Percentiles rank a stretch among this genome's conserved stretches.
Conservation (phyloP, 2,113 vertebrate genomes). For the Hippopotamus amphibius region DNA sequence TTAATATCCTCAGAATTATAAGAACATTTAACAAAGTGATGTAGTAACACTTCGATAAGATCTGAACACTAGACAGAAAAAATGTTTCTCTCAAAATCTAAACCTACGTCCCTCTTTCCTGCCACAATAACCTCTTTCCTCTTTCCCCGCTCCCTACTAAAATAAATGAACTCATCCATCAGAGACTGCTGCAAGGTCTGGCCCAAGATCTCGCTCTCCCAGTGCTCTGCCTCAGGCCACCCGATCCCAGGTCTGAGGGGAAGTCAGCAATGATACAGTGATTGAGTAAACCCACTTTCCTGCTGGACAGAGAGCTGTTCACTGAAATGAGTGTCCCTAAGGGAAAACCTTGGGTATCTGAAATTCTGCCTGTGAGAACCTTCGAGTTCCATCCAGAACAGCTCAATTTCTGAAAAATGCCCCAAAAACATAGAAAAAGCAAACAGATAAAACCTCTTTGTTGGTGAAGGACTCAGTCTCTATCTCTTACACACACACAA, state of each 20-base stretch:
- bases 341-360: background rate
- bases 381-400: background rate
- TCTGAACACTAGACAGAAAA: conserved; percentile 19
- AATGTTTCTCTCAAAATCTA: conserved; percentile 12
- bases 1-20: conserved; percentile 5
- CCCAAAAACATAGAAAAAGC: background rate
- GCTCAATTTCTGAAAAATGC: background rate
- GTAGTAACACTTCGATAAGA: background rate
- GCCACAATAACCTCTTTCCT: background rate
- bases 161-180: background rate
- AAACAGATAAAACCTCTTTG: background rate
- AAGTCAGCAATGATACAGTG: background rate
- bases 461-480: background rate
- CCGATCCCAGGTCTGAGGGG: background rate
- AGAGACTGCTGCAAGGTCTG: background rate
- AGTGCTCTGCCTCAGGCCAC: background rate
- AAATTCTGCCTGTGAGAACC: background rate
- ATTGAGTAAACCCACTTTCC: background rate
- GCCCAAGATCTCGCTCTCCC: background rate
- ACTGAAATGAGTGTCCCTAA: background rate
- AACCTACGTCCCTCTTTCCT: background rate
- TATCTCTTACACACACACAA: background rate
- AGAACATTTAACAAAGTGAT: conserved; percentile 38
- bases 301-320: background rate
- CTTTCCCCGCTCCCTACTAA: background rate